These are phyloP conservation scores for Lipophrys pholis DNA, from an alignment of 2,113 vertebrate species.

Conservation along the genomic window DNA sequence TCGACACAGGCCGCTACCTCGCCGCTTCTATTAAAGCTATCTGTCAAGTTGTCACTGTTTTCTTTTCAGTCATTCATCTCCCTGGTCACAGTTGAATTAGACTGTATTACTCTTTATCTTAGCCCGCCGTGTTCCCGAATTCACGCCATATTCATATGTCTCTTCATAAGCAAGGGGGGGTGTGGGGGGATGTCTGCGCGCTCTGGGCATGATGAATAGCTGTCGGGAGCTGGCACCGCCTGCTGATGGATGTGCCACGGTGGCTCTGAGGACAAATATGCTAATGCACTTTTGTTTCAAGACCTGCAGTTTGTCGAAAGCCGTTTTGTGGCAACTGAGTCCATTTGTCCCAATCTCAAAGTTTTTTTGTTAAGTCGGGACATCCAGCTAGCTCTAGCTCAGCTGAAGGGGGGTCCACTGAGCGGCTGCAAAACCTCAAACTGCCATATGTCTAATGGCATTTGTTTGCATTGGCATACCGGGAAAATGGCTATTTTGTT, in stretches of 20 bases:
- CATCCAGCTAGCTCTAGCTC: background rate
- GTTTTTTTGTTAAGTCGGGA: constrained; percentile 49
- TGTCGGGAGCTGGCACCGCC: constrained; percentile 52
- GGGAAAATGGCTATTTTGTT: constrained; percentile 52
- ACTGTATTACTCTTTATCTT: constrained; percentile 59
- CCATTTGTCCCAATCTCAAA: constrained; percentile 70
- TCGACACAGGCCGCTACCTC: constrained; percentile 37
- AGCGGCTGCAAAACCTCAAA: constrained; percentile 21
- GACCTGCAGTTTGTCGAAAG: constrained; percentile 59
- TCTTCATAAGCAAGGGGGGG: constrained; percentile 55
- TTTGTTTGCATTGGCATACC: constrained; percentile 29
- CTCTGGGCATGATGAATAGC: constrained; percentile 72
- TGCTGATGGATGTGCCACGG: constrained; percentile 63
- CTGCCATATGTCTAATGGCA: constrained; percentile 47
- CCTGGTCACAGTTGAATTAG: constrained; percentile 47
- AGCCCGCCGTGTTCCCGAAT: constrained; percentile 38
- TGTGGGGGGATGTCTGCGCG: constrained; percentile 35
- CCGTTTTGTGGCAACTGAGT: constrained; percentile 58
- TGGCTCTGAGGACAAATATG: constrained; percentile 47
- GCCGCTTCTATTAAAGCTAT: constrained; percentile 61
- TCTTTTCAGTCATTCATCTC: constrained; percentile 53
- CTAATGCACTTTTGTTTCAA: constrained; percentile 78
- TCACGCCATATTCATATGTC: constrained; percentile 60
- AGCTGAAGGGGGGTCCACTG: constrained; percentile 12
- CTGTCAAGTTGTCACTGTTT: constrained; percentile 53